Evolutionary conservation across 2,888 invertebrate species (phyloP), one percentile per base, ranked within the genome.

Genomic region (Spodoptera picta): DNA sequence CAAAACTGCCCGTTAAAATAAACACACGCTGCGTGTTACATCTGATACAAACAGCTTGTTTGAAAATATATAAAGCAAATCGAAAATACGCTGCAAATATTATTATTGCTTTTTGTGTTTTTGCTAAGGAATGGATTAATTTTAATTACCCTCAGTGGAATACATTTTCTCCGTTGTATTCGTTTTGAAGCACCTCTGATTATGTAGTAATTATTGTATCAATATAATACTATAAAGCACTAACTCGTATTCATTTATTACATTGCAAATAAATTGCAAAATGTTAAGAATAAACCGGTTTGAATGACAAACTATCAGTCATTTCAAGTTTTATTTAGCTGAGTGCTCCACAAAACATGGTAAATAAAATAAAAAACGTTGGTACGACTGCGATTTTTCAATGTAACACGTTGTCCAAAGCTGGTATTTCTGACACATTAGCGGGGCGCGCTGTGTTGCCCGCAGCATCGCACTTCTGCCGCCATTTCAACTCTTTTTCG

Each of bases 341-440:
- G 46, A 58, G 54, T 49, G 48, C 24, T 14, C 9, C 41, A 45
- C 10, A 24, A 36, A 36, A 44, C 23, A 10, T 46, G 4, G 14
- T 43, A 60, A 69, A 60, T 47, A 61, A 57, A 74, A 59, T 45
- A 58, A 67, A 59, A 69, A 54, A 59, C 56, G 12, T 42, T 53
- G 47, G 63, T 57, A 57, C 70, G 69, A 61, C 60, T 49, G 61
- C 24, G 61, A 80, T 82, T 76, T 74, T 74, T 69, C 71, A 75
- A 71, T 82, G 69, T 62, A 50, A 66, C 69, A 51, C 72, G 75
- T 71, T 77, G 77, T 74, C 74, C 73, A 60, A 73, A 78, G 79
- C 74, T 76, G 73, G 82, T 83, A 84, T 85, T 86, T 82, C 80
- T 77, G 65, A 80, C 82, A 83, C 84, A 84, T 86, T 83, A 84